These are phyloP conservation scores for Varanus komodoensis DNA, from an alignment of 2,113 vertebrate species.

Conservation along the genomic window DNA sequence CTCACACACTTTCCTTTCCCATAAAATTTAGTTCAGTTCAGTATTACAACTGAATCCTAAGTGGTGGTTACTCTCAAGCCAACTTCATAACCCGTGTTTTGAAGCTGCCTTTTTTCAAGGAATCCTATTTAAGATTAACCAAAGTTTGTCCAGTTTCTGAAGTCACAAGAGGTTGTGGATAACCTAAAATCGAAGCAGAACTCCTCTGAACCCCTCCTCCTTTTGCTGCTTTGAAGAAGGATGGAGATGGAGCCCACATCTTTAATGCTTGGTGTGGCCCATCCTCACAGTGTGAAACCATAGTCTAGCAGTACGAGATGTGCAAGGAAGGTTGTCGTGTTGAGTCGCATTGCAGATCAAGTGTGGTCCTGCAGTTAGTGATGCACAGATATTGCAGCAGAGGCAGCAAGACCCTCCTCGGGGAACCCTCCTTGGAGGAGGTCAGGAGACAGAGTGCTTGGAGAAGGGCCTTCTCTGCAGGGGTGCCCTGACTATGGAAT, in stretches of 20 bases:
- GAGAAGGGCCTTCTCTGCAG: no score
- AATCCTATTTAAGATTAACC: background rate
- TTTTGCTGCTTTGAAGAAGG: no score
- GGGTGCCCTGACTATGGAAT: no score
- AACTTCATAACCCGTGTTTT: background rate
- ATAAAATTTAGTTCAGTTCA: no score
- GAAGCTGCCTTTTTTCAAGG: background rate
- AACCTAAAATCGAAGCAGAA: conserved; percentile 6
- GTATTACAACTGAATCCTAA: no score
- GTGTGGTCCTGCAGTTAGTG: background rate
- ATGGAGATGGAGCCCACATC: no score
- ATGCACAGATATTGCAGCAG: no score
- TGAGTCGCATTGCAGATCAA: background rate
- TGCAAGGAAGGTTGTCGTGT: background rate
- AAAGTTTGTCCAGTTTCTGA: background rate
- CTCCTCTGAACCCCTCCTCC: background rate
- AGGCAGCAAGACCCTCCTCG: no score
- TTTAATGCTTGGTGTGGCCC: background rate
- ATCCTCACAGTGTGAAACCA: background rate
- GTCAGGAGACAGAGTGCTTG: no score
- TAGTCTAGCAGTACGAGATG: no score
- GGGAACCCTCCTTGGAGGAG: no score
- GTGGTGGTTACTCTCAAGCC: no score
- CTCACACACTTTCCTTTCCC: background rate
- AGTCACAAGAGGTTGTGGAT: background rate